Base-by-base conservation (phyloP, 2,797 vertebrate species). In the Bovichtus diacanthus region DNA sequence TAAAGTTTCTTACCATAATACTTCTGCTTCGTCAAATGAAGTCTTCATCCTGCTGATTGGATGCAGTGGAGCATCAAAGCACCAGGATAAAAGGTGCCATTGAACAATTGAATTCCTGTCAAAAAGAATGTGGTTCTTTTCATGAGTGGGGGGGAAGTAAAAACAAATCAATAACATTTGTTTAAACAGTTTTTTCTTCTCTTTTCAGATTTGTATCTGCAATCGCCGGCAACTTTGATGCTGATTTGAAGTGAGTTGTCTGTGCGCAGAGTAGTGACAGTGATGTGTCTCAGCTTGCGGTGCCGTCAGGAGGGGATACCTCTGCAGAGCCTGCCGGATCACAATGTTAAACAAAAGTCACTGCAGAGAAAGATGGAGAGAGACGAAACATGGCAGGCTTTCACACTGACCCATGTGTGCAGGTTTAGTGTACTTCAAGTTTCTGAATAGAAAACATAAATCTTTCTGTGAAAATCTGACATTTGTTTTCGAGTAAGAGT, bases 21-120 rank as follows among this genome's bases (percentile, higher is more conserved):
- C 47, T 67, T 56, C 55, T 74, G 67, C 53, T 29, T 44, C n/a
- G 54, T 68, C 50, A 72, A 56, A 72, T 38, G 7, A 67, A 69
- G 60, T 62, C 54, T 36, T 81, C 79, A 84, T 74, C 61, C 19
- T 12, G 53, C 56, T 66, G 79, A 90, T 67, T 76, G 83, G 62
- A 86, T 53, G 80, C 72, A 64, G 58, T 65, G 66, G 67, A 85
- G 80, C 79, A 82, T 82, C 80, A 61, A 87, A 84, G 13, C 56
- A 50, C 38, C 18, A 2, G 46, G 46, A 84, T 83, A 80, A 83
- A 84, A 89, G 60, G 74, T 85, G 71, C 72, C 86, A 78, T 73
- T 19, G 67, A 50, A 66, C 43, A 34, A 89, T 88, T 11, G 56
- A 82, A 71, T 86, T 88, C 29, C 84, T 85, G 83, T 82, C 84